A percentile compares a stretch with the other conserved stretches of the same genome.
Conservation (phyloP, 2,797 vertebrate genomes). For the Numenius phaeopus region DNA sequence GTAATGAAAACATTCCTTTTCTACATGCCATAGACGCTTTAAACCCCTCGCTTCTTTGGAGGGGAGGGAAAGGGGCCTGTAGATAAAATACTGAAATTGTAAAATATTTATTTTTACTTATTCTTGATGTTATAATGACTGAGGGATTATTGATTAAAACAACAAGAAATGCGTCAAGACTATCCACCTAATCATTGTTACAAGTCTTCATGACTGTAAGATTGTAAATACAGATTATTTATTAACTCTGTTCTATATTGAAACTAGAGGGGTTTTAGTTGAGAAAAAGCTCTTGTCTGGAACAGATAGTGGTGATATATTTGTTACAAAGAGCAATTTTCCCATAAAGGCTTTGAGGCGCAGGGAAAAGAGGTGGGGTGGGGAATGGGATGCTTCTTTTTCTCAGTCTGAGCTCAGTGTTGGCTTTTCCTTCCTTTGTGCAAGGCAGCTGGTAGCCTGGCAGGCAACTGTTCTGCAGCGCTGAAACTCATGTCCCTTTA, state of each 20-base stretch:
- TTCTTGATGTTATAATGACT: conserved; percentile 69
- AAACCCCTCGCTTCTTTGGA: conserved; percentile 32
- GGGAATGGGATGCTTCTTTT: conserved; percentile 50
- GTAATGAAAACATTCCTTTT: conserved; percentile 76
- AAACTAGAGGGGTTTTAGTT: conserved; percentile 72
- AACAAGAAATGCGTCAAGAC: conserved; percentile 73
- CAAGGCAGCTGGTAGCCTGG: conserved; percentile 23
- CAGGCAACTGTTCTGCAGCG: not conserved
- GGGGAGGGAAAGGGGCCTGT: conserved; percentile 45
- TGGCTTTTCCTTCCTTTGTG: conserved; percentile 50
- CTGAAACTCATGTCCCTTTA: conserved; percentile 35
- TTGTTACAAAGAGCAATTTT: conserved; percentile 59
- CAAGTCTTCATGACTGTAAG: conserved; percentile 81
- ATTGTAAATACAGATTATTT: conserved; percentile 93
- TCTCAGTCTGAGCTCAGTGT: conserved; percentile 60
- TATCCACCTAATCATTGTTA: conserved; percentile 75
- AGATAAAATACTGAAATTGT: conserved; percentile 70
- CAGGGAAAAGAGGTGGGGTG: conserved; percentile 57
- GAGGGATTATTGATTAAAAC: conserved; percentile 76
- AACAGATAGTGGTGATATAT: conserved; percentile 58
- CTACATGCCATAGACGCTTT: conserved; percentile 65
- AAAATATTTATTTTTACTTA: conserved; percentile 85
- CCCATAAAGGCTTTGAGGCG: conserved; percentile 29
- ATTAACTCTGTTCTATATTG: conserved; percentile 89
- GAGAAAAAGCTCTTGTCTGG: conserved; percentile 53